Evolutionary conservation across 2,113 vertebrate genomes (phyloP), one percentile per base, ranked within the genome.

Genomic region (Noturus placidus): DNA sequence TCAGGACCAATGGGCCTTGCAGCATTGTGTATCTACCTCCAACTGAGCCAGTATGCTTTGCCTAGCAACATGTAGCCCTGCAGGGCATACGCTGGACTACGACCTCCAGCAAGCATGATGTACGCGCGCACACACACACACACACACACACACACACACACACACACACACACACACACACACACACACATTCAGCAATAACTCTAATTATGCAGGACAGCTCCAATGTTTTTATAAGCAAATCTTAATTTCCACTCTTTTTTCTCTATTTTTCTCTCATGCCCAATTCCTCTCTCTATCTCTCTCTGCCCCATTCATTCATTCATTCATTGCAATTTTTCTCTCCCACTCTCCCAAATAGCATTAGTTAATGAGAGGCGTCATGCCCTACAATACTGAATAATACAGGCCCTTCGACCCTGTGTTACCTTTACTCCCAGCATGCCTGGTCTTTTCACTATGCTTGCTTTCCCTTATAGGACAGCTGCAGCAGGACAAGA

Each of bases 401-500:
- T 92, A 91, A 92, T 92, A 86, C 88, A 90, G 85, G 85, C 70
- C 83, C 87, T 87, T 89, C 85, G 86, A 87, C 89, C 82, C 87
- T 67, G 86, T 80, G 84, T 86, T 90, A 89, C 90, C 86, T 89
- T 85, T 88, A 81, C 77, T 90, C 89, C 88, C 88, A 88, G 87
- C 83, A 69, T 87, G 88, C 76, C 91, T 82, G 83, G 72, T 72
- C 91, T 88, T 87, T 90, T 90, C 88, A 89, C 70, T n/a, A 50
- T 14, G 35, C 56, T 81, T 69, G 69, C 86, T 83, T 57, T 86
- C 65, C 87, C 80, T 81, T 85, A 87, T 89, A 91, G 91, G 86
- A 89, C 92, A 92, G 92, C 92, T 92, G 92, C 92, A 90, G 82
- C 79, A 89, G 84, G 88, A 87, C 88, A 91, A 91, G 91, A 92